Conservation (phyloP, 1,140 invertebrate species). For the Macrobrachium nipponense region DNA sequence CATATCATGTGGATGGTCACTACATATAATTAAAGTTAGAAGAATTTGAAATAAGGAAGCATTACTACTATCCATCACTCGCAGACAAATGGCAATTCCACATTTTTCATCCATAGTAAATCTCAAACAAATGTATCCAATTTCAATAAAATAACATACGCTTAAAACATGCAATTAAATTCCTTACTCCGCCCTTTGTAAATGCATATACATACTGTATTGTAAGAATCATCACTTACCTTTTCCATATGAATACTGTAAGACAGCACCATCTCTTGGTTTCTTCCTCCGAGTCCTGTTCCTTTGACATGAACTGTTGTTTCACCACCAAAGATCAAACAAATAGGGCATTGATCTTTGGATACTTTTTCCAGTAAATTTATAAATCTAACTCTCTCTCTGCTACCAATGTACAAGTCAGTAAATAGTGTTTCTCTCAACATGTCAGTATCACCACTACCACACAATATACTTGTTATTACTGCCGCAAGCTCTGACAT, state of each 20-base stretch:
- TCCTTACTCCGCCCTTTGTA: too few relatives aligned
- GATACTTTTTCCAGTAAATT: background rate
- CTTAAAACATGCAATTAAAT: too few relatives aligned
- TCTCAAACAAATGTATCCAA: background rate
- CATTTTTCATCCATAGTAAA: too few relatives aligned
- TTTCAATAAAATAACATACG: too few relatives aligned
- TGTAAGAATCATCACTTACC: slow-evolving; percentile 16
- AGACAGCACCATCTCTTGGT: slow-evolving; percentile 89
- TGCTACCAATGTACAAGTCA: slow-evolving; percentile 6
- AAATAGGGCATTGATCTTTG: slow-evolving; percentile 35
- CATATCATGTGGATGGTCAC: too few relatives aligned
- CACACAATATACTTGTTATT: slow-evolving; percentile 1
- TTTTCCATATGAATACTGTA: slow-evolving; percentile 73
- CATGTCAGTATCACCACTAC: background rate
- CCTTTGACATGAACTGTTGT: slow-evolving; percentile 86
- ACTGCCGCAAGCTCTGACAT: slow-evolving; percentile 66
- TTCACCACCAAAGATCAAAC: slow-evolving; percentile 84
- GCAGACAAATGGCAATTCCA: background rate
- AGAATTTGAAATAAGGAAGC: too few relatives aligned
- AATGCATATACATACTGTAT: background rate
- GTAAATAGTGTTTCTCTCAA: slow-evolving; percentile 7
- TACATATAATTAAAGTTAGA: too few relatives aligned
- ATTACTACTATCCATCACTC: too few relatives aligned
- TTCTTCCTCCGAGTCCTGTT: slow-evolving; percentile 86
- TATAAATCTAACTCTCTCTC: slow-evolving; percentile 3